Percentiles rank a stretch among this genome's conserved stretches.
These are phyloP conservation scores for Poicephalus meyeri DNA, from an alignment of 2,113 vertebrate species.

Conservation along the genomic window DNA sequence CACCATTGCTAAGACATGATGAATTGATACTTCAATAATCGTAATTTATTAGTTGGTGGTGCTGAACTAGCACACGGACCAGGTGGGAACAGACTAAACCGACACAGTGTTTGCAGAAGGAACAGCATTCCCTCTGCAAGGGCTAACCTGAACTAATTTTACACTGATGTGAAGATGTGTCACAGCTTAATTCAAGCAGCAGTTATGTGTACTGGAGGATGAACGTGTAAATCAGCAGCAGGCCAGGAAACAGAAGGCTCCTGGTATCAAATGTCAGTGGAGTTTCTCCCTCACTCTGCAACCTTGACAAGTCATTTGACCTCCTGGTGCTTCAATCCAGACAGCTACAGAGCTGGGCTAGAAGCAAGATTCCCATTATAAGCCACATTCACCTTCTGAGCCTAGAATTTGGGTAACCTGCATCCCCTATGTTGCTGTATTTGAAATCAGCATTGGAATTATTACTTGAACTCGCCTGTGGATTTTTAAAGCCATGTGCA, in stretches of 20 bases:
- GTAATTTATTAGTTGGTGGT: conserved; percentile 35
- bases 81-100: not conserved
- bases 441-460: not conserved
- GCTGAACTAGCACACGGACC: not conserved
- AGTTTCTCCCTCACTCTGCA: conserved; percentile 20
- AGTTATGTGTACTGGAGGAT: conserved; percentile 51
- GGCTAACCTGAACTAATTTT: conserved; percentile 47
- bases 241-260: conserved; percentile 44
- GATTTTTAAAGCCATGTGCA: conserved; percentile 24
- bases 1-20: conserved; percentile 39
- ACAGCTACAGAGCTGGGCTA: not conserved
- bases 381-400: not conserved
- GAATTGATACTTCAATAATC: conserved; percentile 55
- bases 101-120: fast-evolving
- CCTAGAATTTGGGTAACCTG: not conserved
- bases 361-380: not conserved
- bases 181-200: conserved; percentile 57
- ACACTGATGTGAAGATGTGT: conserved; percentile 29
- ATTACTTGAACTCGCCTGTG: not conserved
- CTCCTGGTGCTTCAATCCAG: not conserved
- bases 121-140: conserved; percentile 18
- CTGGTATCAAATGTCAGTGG: conserved; percentile 4
- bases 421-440: not conserved
- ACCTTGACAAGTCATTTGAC: conserved; percentile 35
- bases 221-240: conserved; percentile 61